A percentile compares a stretch with the other conserved stretches of the same genome.
Conservation (phyloP, 1,140 invertebrate genomes). For the Euschistus heros region DNA sequence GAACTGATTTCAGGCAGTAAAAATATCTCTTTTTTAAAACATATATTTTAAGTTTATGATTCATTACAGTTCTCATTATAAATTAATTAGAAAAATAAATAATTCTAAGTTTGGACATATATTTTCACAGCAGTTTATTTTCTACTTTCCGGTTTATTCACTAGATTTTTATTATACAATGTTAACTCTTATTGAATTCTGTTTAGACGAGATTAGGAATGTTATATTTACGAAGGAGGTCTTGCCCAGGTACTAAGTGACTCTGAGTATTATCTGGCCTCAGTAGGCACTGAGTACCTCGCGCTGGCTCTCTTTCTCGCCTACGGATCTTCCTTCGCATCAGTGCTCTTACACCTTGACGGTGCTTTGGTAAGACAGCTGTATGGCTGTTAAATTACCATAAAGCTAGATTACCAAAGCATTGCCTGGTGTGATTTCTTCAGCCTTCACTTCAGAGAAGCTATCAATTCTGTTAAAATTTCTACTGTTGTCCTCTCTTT, state of each 20-base stretch:
- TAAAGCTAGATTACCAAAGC: conserved; percentile 52
- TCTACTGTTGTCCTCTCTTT: conserved; percentile 54
- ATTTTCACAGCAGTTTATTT: too few species aligned
- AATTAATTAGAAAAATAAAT: too few species aligned
- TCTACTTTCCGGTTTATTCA: not conserved
- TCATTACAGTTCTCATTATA: too few species aligned
- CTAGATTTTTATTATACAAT: not conserved
- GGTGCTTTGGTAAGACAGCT: conserved; percentile 42
- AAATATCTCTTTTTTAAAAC: too few species aligned
- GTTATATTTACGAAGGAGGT: not conserved
- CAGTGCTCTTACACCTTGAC: conserved; percentile 15
- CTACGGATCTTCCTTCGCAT: not conserved
- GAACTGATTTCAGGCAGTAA: too few species aligned
- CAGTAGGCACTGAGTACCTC: conserved; percentile 28
- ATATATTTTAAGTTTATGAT: too few species aligned
- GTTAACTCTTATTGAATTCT: not conserved
- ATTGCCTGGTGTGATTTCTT: conserved; percentile 32
- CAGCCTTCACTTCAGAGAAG: not conserved
- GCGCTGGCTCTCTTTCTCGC: conserved; percentile 10
- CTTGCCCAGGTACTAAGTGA: conserved; percentile 69
- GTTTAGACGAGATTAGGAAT: not conserved
- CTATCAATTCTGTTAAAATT: not conserved
- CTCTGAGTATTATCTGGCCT: conserved; percentile 46
- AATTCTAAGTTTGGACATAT: too few species aligned
- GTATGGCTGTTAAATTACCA: conserved; percentile 39